phyloP scores from a whole-genome alignment of 1,140 invertebrate genomes.

The Aphidius gifuensis region DNA sequence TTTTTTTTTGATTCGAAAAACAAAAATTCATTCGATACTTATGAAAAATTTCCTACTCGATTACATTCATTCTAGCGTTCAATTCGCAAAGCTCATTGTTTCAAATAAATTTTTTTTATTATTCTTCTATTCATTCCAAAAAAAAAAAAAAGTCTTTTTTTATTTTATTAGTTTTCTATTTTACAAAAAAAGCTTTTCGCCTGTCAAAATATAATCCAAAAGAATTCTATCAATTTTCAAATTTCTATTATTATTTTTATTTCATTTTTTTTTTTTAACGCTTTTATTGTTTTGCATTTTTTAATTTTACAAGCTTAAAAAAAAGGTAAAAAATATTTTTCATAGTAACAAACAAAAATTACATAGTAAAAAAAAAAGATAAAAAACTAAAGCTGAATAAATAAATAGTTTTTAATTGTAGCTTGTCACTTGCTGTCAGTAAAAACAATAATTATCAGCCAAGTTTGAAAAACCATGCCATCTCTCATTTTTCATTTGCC shows the following conservation, averaged over 20 bases:
- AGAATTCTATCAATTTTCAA: constrained; percentile 4
- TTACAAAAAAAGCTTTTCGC: constrained; percentile 5
- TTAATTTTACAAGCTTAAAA: neutral
- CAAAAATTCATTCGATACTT: constrained; percentile 17
- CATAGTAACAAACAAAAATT: no score
- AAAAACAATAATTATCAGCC: constrained; percentile 57
- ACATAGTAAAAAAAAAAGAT: no score
- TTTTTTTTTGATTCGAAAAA: neutral
- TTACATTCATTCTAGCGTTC: constrained; percentile 10
- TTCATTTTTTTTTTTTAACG: neutral
- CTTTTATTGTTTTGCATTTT: constrained; percentile 1
- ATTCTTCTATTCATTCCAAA: neutral
- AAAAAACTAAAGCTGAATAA: constrained; percentile 50
- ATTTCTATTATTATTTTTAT: constrained; percentile 9
- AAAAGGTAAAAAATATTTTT: no score
- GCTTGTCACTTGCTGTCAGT: constrained; percentile 42
- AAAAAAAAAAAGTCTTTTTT: constrained; percentile 1
- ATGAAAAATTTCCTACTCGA: constrained; percentile 18
- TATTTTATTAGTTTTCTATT: neutral
- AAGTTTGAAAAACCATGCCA: neutral
- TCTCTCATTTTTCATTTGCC: constrained; percentile 34
- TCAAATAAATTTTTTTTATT: neutral
- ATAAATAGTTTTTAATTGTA: constrained; percentile 57
- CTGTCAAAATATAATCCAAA: constrained; percentile 17
- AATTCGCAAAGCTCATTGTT: constrained; percentile 4